Conservation (phyloP, 2,797 vertebrate genomes). For the Pogoniulus pusillus region DNA sequence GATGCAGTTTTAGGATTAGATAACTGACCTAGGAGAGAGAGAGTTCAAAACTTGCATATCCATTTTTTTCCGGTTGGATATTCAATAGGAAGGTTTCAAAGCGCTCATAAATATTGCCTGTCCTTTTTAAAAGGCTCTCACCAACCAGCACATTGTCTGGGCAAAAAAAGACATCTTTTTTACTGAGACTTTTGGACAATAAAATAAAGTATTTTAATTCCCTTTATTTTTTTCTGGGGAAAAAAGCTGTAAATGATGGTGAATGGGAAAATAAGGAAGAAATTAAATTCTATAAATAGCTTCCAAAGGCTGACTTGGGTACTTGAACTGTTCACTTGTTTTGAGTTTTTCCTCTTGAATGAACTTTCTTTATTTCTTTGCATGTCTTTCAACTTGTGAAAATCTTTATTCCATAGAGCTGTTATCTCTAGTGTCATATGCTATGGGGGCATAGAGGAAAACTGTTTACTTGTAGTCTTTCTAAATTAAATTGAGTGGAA, state of each 20-base stretch:
- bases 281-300: background rate
- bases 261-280: background rate
- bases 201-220: background rate
- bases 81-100: slow-evolving; percentile 16
- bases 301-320: background rate
- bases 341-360: background rate
- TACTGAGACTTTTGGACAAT: background rate
- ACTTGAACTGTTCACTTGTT: background rate
- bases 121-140: slow-evolving; percentile 6
- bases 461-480: background rate
- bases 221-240: background rate
- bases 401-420: background rate
- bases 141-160: background rate
- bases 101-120: background rate
- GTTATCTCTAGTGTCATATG: background rate
- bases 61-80: slow-evolving; percentile 11
- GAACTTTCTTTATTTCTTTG: background rate
- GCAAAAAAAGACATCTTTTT: background rate
- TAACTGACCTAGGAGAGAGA: slow-evolving; percentile 5
- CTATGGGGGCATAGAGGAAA: background rate
- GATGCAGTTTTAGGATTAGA: slow-evolving; percentile 24
- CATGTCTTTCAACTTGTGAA: background rate
- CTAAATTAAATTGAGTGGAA: background rate
- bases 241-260: background rate
- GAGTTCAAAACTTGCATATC: background rate